These are phyloP conservation scores for Phylloscopus whistleri DNA, from an alignment of 2,113 vertebrate species.

Conservation along the genomic window DNA sequence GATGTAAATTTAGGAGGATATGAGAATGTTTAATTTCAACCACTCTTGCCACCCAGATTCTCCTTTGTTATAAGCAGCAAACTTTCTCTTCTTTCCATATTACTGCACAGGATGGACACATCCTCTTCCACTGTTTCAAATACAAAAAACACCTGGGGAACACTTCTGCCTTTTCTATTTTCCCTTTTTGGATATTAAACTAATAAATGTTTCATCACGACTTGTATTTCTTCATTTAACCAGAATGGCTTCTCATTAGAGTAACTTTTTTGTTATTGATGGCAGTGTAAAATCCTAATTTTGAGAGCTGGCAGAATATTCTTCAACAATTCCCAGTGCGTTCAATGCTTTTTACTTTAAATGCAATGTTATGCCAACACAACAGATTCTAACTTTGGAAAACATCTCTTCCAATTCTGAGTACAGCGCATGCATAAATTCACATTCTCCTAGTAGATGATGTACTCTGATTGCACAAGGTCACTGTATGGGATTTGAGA, in stretches of 20 bases:
- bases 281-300: slow-evolving; percentile 39
- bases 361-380: slow-evolving; percentile 56
- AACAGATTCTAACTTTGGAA: slow-evolving; percentile 59
- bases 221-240: slow-evolving; percentile 19
- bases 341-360: slow-evolving; percentile 45
- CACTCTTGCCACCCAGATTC: not conserved
- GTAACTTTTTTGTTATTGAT: slow-evolving; percentile 56
- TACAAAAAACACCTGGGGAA: not conserved
- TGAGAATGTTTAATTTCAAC: slow-evolving; percentile 14
- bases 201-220: not conserved
- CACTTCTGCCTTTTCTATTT: not conserved
- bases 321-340: slow-evolving; percentile 47
- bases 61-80: not conserved
- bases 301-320: slow-evolving; percentile 49
- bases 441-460: not conserved
- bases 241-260: slow-evolving; percentile 38
- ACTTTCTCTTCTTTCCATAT: slow-evolving; percentile 2
- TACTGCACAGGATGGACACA: not conserved
- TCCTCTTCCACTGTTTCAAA: not conserved
- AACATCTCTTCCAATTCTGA: slow-evolving; percentile 36
- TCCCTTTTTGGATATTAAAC: not conserved
- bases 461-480: not conserved
- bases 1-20: not conserved
- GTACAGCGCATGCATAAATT: not conserved
- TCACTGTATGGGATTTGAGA: not conserved